Percentiles rank a stretch among this genome's conserved stretches.
phyloP scores from a whole-genome alignment of 30 jellyfish, hydroid and myxozoan genomes.

The Sanderia malayensis region DNA sequence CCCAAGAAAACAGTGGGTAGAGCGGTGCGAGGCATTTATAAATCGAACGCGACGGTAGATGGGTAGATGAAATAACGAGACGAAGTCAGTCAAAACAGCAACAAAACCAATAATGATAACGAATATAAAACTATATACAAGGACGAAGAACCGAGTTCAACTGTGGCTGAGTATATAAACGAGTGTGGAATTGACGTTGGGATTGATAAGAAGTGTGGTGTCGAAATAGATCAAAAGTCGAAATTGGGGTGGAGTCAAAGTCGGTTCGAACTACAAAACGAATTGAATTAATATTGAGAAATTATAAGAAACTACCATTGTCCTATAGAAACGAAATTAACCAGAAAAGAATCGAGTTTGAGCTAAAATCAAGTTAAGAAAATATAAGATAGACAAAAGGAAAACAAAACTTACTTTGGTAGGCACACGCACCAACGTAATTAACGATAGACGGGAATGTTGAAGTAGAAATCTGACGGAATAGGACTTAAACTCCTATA shows the following conservation, averaged over 20 bases:
- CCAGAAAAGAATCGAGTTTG: neutral
- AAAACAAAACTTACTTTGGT: neutral
- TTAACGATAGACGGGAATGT: too few relatives aligned
- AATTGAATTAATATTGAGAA: neutral
- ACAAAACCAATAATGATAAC: neutral
- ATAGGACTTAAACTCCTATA: too few relatives aligned
- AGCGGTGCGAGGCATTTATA: neutral
- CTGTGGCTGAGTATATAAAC: too few relatives aligned
- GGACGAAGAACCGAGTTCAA: neutral
- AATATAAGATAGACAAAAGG: neutral
- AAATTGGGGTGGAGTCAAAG: neutral
- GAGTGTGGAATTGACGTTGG: too few relatives aligned
- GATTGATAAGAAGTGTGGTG: neutral
- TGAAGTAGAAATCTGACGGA: too few relatives aligned
- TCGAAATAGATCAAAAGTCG: neutral
- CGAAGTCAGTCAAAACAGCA: neutral
- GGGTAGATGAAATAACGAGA: neutral
- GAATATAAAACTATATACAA: neutral
- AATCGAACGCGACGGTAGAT: neutral
- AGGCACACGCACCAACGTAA: conserved; percentile 24
- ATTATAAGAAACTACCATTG: conserved; percentile 1
- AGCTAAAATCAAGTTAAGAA: neutral
- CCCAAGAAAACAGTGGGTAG: neutral
- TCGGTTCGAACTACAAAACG: conserved; percentile 5
- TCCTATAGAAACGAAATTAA: neutral